Base-by-base conservation (phyloP, 2,113 vertebrate genomes). In the Grus americana region DNA sequence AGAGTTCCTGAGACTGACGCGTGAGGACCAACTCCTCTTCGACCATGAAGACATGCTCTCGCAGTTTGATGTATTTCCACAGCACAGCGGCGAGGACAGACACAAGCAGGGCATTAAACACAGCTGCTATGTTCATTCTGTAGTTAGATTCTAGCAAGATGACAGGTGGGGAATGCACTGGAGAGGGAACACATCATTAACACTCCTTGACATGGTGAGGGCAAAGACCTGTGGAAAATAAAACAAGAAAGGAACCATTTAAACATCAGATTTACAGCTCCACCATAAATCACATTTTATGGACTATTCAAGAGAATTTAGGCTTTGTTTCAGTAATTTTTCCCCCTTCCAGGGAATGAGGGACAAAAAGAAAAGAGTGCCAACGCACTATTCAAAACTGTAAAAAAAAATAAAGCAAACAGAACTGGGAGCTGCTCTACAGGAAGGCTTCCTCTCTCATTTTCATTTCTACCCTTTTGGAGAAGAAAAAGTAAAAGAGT, bases 91-190 rank as follows among this genome's bases (percentile, higher is more conserved):
- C 99, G 2, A 99, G 98, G 87, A 99, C 90, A 0, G 99, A 99
- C 86, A 99, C 99, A 65, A 99, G 98, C 75, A 99, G 98, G 68
- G 99, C 99, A 27, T 99, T 99, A 68, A 99, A 96, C 80, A 99
- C 98, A 0, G 99, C 98, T 1, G 99, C 99, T 81, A 99, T 98
- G 98, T 99, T 99, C 99, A 99, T 99, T 98, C 98, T 99, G 97
- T 91, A 98, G 96, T 96, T 90, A 73, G 97, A 94, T 72, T 97
- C 98, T 97, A 98, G 97, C 95, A 98, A 98, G 95, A 97, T 12
- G 96, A 79, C 49, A 88, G 97, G 95, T 79, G 81, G 79, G 86
- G 96, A 76, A 94, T 67, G 67, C 96, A 97, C 75, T 32, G 36
- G 91, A 92, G 78, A 87, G 54, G 91, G 79, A 46, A 66, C 65